These are phyloP conservation scores for Atherix ibis DNA, from an alignment of 2,888 invertebrate genomes.

Conservation along the genomic window DNA sequence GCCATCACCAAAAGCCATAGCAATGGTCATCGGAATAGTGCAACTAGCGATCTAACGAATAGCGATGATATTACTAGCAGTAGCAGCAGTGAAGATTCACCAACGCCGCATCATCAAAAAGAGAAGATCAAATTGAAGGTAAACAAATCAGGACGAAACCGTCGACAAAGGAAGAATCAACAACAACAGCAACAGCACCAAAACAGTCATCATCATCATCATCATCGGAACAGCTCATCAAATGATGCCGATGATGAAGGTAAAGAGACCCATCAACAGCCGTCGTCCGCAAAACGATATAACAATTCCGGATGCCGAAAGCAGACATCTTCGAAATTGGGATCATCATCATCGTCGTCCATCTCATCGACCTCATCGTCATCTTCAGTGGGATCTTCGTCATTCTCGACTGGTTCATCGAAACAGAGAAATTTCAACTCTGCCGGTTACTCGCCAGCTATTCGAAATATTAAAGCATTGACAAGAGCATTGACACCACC, in stretches of 20 bases:
- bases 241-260: slow-evolving; percentile 9
- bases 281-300: background rate
- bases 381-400: no score
- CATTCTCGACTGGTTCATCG: background rate
- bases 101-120: slow-evolving; percentile 13
- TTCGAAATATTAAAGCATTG: slow-evolving; percentile 5
- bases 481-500: slow-evolving; percentile 21
- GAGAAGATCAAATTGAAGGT: slow-evolving; percentile 5
- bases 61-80: slow-evolving; percentile 19
- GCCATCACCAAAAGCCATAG: slow-evolving; percentile 15
- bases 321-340: background rate
- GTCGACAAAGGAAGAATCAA: slow-evolving; percentile 7
- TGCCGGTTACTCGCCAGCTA: background rate
- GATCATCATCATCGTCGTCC: no score
- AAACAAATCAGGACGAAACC: slow-evolving; percentile 5
- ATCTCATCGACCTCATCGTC: no score
- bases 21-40: slow-evolving; percentile 22
- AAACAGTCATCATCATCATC: slow-evolving; percentile 3
- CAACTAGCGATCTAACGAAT: slow-evolving; percentile 20
- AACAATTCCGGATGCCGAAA: slow-evolving; percentile 1
- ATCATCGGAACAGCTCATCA: background rate
- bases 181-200: slow-evolving; percentile 7
- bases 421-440: background rate
- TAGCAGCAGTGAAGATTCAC: slow-evolving; percentile 20
- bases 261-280: slow-evolving; percentile 9